Evolutionary conservation across 2,888 invertebrate species (phyloP).

Genomic region (Julus scanicus): DNA sequence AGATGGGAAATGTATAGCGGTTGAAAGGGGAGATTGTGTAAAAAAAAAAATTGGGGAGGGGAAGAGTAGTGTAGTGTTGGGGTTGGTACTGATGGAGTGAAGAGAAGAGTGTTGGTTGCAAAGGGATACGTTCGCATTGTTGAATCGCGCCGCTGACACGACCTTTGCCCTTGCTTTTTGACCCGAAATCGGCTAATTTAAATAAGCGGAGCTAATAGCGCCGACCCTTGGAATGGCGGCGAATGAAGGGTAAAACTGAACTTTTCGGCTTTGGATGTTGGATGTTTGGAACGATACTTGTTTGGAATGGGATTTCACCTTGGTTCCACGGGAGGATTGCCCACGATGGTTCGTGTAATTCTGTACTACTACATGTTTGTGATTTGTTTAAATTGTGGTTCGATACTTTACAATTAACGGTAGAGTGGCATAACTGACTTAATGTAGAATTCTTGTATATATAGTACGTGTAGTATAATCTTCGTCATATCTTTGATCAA

Average conservation of each 20-base stretch:
- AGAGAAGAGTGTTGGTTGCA: constrained; percentile 20
- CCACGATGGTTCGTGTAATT: no score
- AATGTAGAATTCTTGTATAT: no score
- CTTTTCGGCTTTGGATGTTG: not conserved
- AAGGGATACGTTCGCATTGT: constrained; percentile 20
- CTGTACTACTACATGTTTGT: no score
- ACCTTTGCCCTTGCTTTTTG: not conserved
- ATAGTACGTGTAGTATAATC: no score
- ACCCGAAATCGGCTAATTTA: not conserved
- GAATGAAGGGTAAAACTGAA: not conserved
- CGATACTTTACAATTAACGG: no score
- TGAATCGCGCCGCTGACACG: constrained; percentile 10
- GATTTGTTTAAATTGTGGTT: no score
- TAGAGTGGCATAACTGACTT: no score
- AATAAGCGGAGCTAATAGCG: not conserved
- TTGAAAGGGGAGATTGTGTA: constrained; percentile 48
- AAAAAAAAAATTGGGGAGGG: constrained; percentile 15
- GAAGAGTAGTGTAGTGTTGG: constrained; percentile 34
- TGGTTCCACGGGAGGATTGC: no score
- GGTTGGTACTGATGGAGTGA: not conserved
- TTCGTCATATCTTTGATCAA: no score
- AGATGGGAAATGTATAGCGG: constrained; percentile 44
- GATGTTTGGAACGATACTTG: not conserved
- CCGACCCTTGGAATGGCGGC: not conserved
- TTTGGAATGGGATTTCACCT: not conserved